Evolutionary conservation across 2,888 invertebrate genomes (phyloP), one percentile per base, ranked within the genome.

Genomic region (Drosophila conformis): DNA sequence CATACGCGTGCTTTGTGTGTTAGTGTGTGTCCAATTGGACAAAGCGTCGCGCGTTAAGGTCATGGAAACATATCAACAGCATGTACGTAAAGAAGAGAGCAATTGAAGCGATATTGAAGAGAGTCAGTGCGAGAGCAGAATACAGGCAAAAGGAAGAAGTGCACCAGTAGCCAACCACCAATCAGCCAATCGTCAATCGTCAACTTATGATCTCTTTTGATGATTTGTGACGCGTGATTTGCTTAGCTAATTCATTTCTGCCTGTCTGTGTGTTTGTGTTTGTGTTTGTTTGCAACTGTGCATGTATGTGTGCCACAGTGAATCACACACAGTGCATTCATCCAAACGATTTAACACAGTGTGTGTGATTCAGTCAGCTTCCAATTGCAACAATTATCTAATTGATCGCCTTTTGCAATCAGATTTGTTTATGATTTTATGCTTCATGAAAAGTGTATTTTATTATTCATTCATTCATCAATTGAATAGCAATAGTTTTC

Each of bases 11-110:
- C 18, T 49, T 25, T 53, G 48, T 48, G 42, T 42, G 49, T 27
- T 29, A 38, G 33, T 54, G 56, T 49, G 54, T 60, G 31, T 69
- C 57, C 74, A 74, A 57, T 65, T 78, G 60, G 73, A 57, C 42
- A 51, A 62, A 59, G 69, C 79, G 61, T 65, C 65, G 73, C 65
- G 73, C 73, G 76, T 78, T 87, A 89, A 88, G 88, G 88, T 88
- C 88, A 88, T 83, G 89, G 89, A 87, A 83, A 85, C 78, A 71
- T 87, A 83, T 82, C 73, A 74, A 54, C 75, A 78, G 68, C 74
- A 82, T 82, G 84, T 84, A 78, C 70, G 81, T 80, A 73, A 69
- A 51, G 33, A 42, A 59, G 58, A 67, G 63, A 67, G 56, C 53
- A 35, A 52, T 36, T 42, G n/a, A 48, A 60, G 58, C 56, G 35